A percentile compares a stretch with the other conserved stretches of the same genome.
Evolutionary conservation across 2,113 vertebrate species (phyloP).

Genomic region (Percopsis transmontana): DNA sequence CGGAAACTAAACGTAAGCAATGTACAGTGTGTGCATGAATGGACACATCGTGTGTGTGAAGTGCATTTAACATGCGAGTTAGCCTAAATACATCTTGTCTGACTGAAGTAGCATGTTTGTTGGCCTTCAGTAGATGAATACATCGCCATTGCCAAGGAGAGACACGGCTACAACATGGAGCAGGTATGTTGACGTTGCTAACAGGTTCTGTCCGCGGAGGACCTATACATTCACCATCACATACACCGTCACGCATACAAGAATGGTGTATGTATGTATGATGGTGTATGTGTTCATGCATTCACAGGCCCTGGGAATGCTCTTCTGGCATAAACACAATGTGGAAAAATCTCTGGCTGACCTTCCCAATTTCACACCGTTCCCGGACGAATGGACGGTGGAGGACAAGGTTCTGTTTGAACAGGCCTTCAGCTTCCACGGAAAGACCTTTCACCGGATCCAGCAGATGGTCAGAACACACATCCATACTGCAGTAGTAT

Average conservation of each 20-base stretch:
- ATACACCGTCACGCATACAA: no score
- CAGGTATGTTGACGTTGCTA: conserved; percentile 78
- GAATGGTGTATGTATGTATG: neutral
- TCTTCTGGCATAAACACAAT: conserved; percentile 98
- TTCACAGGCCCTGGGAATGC: conserved; percentile 91
- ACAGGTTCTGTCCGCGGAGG: neutral
- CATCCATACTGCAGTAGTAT: neutral
- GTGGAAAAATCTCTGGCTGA: conserved; percentile 95
- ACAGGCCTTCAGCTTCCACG: conserved; percentile 96
- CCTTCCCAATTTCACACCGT: conserved; percentile 95
- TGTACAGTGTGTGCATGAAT: neutral
- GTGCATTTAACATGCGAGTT: neutral
- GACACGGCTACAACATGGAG: conserved; percentile 97
- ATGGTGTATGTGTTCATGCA: neutral
- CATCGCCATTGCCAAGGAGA: conserved; percentile 93
- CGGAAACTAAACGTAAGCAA: conserved; percentile 95
- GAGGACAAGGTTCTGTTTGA: conserved; percentile 96
- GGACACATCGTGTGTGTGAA: neutral
- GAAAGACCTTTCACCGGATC: conserved; percentile 96
- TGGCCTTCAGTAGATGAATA: conserved; percentile 89
- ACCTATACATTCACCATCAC: neutral
- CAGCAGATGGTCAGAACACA: conserved; percentile 91
- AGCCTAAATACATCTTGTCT: no score
- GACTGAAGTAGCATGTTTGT: neutral
- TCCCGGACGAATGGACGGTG: conserved; percentile 97